Base-by-base conservation (phyloP, 2,113 vertebrate genomes). In the Ammospiza caudacuta region DNA sequence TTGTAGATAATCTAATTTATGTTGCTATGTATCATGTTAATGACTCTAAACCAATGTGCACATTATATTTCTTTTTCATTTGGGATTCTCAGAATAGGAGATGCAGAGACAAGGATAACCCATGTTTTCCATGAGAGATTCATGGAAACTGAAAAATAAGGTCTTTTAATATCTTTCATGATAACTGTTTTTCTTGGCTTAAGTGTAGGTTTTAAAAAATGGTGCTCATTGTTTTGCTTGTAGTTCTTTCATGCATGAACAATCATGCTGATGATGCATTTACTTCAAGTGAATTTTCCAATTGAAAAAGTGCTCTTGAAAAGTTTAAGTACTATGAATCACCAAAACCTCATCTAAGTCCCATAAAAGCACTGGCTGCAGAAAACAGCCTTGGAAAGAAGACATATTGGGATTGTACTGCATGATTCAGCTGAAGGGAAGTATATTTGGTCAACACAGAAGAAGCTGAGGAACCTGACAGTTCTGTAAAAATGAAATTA, bases 111-210 rank as follows among this genome's bases (percentile, higher is more conserved):
- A 95, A 97, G 95, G 94, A 95, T 70, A 96, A 94, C 90, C 92
- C 95, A 68, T 94, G 97, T 97, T 98, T 97, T 97, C 96, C 90
- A 79, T 59, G 55, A 95, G 91, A 96, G 92, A 89, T 96, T 95
- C 90, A 95, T 91, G 82, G 95, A 97, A 97, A 96, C 91, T 96
- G 97, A 98, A 98, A 98, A 98, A 97, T 97, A 97, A 97, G 93
- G 64, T 96, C 96, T 98, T 98, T 98, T 98, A 97, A 97, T 98
- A 94, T 97, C n/a, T 78, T 97, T 97, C 94, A 92, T 96, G 96
- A 97, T 98, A 97, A 98, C 97, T 98, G 98, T 98, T 98, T 98
- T 98, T 98, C 97, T 98, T 98, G 97, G 97, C 96, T 97, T 98
- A 98, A 98, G 97, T 97, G 97, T 98, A 97, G 96, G 96, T 95